Conservation (phyloP, 1,140 invertebrate species). For the Colletes gigas region DNA sequence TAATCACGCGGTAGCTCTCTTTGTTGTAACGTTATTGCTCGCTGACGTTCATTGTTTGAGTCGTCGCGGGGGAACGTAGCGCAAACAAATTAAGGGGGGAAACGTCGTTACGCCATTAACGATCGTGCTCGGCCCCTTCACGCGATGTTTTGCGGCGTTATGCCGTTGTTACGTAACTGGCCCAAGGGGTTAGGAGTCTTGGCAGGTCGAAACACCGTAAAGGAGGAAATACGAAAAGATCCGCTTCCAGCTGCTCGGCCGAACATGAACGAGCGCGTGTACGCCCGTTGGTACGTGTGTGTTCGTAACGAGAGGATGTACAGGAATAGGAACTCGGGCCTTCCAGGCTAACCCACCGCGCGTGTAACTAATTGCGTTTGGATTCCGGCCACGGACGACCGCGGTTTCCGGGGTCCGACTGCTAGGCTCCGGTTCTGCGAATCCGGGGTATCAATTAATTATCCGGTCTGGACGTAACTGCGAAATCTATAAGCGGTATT, state of each 20-base stretch:
- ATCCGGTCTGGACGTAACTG: constrained; percentile 48
- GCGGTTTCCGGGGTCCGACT: constrained; percentile 67
- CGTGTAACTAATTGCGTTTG: constrained; percentile 72
- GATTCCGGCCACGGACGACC: constrained; percentile 66
- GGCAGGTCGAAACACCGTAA: constrained; percentile 58
- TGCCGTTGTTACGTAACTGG: constrained; percentile 53
- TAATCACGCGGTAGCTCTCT: background rate
- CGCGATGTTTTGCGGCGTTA: constrained; percentile 44
- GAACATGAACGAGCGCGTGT: background rate
- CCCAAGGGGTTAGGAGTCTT: constrained; percentile 27
- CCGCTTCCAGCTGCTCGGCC: constrained; percentile 30
- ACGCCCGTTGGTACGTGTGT: background rate
- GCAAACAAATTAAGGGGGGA: constrained; percentile 53
- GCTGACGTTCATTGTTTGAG: background rate
- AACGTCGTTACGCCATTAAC: constrained; percentile 54
- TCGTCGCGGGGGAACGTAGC: background rate
- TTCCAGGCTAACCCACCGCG: constrained; percentile 55
- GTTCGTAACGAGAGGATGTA: constrained; percentile 10
- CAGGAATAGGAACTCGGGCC: constrained; percentile 46
- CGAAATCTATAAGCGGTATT: constrained; percentile 58
- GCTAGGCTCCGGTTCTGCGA: constrained; percentile 62
- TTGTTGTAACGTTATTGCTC: constrained; percentile 23
- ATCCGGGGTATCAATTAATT: constrained; percentile 65
- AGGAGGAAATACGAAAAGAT: constrained; percentile 47
- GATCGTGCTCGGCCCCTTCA: constrained; percentile 22